Evolutionary conservation across 1,140 invertebrate species (phyloP).

Genomic region (Calephelis nemesis): DNA sequence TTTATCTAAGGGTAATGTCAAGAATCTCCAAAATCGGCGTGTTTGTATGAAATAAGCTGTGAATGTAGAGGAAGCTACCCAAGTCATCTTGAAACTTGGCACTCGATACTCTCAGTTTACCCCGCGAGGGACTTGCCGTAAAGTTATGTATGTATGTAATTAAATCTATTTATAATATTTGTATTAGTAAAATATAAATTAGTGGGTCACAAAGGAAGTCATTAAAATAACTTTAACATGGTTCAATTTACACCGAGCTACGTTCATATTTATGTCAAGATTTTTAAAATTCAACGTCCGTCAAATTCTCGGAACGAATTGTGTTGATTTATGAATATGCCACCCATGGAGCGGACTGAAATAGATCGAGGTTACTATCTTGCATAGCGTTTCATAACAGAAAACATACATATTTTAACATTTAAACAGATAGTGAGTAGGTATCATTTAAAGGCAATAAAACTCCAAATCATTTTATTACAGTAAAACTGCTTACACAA

Average conservation of each 20-base stretch:
- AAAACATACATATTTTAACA: not conserved
- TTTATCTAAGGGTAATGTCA: too few species aligned
- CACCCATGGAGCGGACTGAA: slow-evolving; percentile 62
- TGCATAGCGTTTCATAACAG: not conserved
- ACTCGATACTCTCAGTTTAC: too few species aligned
- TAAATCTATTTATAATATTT: too few species aligned
- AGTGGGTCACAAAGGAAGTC: not conserved
- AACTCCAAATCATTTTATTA: too few species aligned
- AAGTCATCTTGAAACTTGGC: too few species aligned
- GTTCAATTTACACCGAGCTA: not conserved
- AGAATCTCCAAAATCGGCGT: too few species aligned
- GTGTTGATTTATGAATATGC: slow-evolving; percentile 63
- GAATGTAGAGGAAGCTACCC: too few species aligned
- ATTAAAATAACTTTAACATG: not conserved
- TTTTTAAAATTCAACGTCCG: slow-evolving; percentile 50
- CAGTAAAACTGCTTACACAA: too few species aligned
- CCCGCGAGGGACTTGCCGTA: too few species aligned
- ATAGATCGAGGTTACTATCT: slow-evolving; percentile 43
- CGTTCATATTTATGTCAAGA: slow-evolving; percentile 29
- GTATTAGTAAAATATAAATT: not conserved
- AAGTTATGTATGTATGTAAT: too few species aligned
- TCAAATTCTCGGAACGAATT: slow-evolving; percentile 70
- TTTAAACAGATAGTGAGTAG: not conserved
- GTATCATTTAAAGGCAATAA: too few species aligned
- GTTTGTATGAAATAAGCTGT: too few species aligned